A percentile compares a stretch with the other conserved stretches of the same genome.
Evolutionary conservation across 2,113 vertebrate genomes (phyloP).

Genomic region (Gavia stellata): DNA sequence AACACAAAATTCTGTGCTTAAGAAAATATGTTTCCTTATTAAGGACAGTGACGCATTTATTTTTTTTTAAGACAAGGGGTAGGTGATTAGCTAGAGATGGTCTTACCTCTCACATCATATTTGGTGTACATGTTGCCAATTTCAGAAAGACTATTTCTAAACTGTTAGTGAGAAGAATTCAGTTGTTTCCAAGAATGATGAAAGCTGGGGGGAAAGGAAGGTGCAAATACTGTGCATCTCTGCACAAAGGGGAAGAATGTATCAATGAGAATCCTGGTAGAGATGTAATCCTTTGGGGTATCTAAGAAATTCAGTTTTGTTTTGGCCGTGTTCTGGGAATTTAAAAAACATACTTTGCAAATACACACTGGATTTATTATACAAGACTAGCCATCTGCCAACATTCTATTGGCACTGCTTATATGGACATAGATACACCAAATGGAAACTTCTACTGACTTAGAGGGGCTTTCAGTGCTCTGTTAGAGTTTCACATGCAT

Average conservation of each 20-base stretch:
- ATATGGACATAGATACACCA: neutral
- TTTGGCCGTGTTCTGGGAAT: neutral
- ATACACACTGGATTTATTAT: neutral
- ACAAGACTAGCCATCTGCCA: neutral
- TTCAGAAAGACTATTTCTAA: neutral
- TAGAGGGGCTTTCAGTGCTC: neutral
- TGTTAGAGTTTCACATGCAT: neutral
- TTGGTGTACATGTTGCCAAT: neutral
- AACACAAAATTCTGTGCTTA: neutral
- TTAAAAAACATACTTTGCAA: neutral
- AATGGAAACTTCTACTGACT: neutral
- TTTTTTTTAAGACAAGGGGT: neutral
- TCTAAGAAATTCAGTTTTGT: neutral
- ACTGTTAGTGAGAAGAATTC: neutral
- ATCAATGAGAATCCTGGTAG: neutral
- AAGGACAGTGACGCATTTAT: neutral
- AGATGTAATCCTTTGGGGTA: neutral
- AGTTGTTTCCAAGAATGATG: neutral
- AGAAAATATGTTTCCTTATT: neutral
- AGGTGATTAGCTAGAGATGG: neutral
- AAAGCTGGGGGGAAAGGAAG: neutral
- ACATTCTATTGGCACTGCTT: neutral
- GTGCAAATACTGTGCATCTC: neutral
- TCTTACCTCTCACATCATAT: neutral
- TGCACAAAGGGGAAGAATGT: neutral